Percentiles rank a stretch among this genome's conserved stretches.
These are phyloP conservation scores for Hydrotaea diabolus DNA, from an alignment of 2,888 invertebrate species.

Conservation along the genomic window DNA sequence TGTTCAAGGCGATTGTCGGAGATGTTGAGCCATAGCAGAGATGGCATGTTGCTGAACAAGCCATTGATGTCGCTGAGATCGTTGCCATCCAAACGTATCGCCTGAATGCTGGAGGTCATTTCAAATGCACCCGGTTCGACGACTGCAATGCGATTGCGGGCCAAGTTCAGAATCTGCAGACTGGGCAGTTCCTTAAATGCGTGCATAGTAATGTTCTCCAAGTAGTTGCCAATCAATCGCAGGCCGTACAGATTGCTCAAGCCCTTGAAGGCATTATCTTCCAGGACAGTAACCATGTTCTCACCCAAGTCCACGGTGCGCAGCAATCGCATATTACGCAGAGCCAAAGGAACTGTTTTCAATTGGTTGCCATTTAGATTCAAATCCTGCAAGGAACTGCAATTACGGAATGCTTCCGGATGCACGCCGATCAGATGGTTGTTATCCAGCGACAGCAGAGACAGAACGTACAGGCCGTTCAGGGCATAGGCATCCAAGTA, in stretches of 20 bases:
- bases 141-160: slow-evolving; percentile 89
- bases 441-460: slow-evolving; percentile 91
- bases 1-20: slow-evolving; percentile 93
- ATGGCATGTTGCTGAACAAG: slow-evolving; percentile 90
- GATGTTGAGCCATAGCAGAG: slow-evolving; percentile 93
- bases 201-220: slow-evolving; percentile 90
- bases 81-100: slow-evolving; percentile 93
- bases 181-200: slow-evolving; percentile 90
- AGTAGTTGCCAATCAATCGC: slow-evolving; percentile 93
- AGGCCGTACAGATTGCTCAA: slow-evolving; percentile 93
- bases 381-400: slow-evolving; percentile 93
- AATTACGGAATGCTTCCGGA: slow-evolving; percentile 93
- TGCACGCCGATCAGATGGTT: slow-evolving; percentile 92
- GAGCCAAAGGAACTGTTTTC: slow-evolving; percentile 89
- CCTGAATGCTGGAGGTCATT: slow-evolving; percentile 89
- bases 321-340: slow-evolving; percentile 92
- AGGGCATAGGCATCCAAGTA: slow-evolving; percentile 92
- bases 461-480: slow-evolving; percentile 93
- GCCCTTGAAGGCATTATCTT: slow-evolving; percentile 90
- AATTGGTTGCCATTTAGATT: slow-evolving; percentile 94
- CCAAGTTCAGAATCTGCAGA: slow-evolving; percentile 92
- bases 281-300: slow-evolving; percentile 91
- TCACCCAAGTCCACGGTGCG: slow-evolving; percentile 95
- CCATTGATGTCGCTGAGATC: slow-evolving; percentile 90
- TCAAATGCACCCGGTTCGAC: slow-evolving; percentile 92